Conservation (phyloP, 2,888 invertebrate species). For the Diaprepes abbreviatus region DNA sequence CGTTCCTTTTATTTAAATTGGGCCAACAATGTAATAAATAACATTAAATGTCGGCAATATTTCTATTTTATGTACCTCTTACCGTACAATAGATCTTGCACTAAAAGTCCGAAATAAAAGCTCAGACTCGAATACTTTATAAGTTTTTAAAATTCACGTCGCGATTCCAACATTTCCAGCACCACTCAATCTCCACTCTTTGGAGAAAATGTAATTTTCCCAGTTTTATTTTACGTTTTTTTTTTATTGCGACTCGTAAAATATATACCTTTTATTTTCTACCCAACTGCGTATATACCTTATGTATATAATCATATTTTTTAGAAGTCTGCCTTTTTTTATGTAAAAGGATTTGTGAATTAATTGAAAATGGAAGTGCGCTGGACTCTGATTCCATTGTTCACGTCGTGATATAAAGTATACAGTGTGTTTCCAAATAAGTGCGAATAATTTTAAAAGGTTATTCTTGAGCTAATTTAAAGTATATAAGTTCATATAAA, state of each 20-base stretch:
- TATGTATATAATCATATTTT: constrained; percentile 19
- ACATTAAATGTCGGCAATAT: too few species aligned
- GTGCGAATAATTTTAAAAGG: too few species aligned
- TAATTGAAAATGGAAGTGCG: not conserved
- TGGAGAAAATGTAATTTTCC: constrained; percentile 26
- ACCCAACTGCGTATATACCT: constrained; percentile 24
- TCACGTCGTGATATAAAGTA: too few species aligned
- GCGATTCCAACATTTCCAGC: constrained; percentile 24
- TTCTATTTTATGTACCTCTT: too few species aligned
- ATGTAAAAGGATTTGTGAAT: constrained; percentile 8
- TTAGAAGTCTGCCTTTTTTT: not conserved
- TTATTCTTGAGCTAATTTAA: too few species aligned
- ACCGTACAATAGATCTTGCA: not conserved
- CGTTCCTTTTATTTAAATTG: too few species aligned
- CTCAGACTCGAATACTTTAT: not conserved
- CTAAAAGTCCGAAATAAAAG: constrained; percentile 11
- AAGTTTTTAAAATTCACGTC: constrained; percentile 23
- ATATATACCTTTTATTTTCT: constrained; percentile 29
- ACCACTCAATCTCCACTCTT: constrained; percentile 23
- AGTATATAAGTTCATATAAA: too few species aligned
- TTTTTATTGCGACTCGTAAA: constrained; percentile 19
- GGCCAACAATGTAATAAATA: too few species aligned
- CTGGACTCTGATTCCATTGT: too few species aligned
- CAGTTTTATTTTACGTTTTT: constrained; percentile 21
- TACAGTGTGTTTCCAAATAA: too few species aligned